Conservation (phyloP, 2,888 invertebrate species). For the Rhagonycha fulva region DNA sequence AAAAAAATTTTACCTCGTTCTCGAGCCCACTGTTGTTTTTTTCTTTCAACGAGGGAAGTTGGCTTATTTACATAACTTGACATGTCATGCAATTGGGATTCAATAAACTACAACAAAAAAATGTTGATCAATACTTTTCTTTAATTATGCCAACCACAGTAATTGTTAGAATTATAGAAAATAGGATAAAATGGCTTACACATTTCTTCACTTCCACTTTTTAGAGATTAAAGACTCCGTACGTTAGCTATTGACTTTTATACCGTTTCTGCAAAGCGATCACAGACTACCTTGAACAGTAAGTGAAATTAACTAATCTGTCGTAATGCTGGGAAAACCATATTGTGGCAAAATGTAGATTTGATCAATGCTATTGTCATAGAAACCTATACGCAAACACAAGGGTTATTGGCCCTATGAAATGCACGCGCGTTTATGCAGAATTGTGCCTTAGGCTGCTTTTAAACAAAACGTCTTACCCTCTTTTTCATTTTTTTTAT, state of each 20-base stretch:
- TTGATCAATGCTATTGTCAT: conserved; percentile 50
- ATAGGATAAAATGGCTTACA: not conserved
- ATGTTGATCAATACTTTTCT: not conserved
- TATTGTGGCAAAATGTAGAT: conserved; percentile 33
- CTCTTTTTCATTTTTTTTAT: conserved; percentile 10
- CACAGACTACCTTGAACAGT: conserved; percentile 20
- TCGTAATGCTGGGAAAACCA: conserved; percentile 14
- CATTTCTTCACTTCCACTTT: not conserved
- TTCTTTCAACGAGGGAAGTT: conserved; percentile 80
- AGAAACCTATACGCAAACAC: conserved; percentile 49
- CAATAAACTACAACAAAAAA: not conserved
- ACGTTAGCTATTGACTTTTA: conserved; percentile 6
- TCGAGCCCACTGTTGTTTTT: conserved; percentile 90
- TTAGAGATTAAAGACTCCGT: not conserved
- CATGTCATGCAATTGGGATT: conserved; percentile 38
- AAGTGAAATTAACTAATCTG: conserved; percentile 24
- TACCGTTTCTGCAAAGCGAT: conserved; percentile 14
- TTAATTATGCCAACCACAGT: not conserved
- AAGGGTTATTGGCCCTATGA: conserved; percentile 45
- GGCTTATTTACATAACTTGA: conserved; percentile 42
- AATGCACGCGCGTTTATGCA: conserved; percentile 1
- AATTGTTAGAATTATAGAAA: not conserved
- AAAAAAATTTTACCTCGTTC: conserved; percentile 76
- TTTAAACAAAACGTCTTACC: not conserved
- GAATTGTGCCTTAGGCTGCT: not conserved